These are phyloP conservation scores for Drosophila mulleri DNA, from an alignment of 2,888 invertebrate genomes.

Conservation along the genomic window DNA sequence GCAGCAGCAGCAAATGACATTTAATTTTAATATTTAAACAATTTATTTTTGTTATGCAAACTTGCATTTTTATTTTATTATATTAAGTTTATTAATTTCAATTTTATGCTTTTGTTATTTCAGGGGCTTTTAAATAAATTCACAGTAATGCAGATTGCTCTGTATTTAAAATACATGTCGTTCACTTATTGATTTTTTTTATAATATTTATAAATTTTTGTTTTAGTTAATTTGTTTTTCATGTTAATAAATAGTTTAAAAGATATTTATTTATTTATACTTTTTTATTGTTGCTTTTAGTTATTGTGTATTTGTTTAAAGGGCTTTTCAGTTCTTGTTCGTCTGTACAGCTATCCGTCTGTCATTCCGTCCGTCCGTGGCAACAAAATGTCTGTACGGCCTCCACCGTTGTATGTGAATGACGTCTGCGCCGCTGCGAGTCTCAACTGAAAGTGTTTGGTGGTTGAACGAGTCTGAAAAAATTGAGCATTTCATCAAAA, in stretches of 20 bases:
- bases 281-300: background rate
- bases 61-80: background rate
- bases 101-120: background rate
- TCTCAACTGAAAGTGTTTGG: slow-evolving; percentile 74
- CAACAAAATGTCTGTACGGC: slow-evolving; percentile 20
- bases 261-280: background rate
- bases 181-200: background rate
- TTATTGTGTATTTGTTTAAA: background rate
- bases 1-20: background rate
- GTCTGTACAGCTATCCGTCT: background rate
- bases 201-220: background rate
- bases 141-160: background rate
- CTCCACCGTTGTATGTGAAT: slow-evolving; percentile 43
- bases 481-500: slow-evolving; percentile 61
- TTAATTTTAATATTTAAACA: background rate
- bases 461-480: slow-evolving; percentile 72
- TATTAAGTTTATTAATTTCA: background rate
- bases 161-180: background rate
- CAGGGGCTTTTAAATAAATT: background rate
- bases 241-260: background rate
- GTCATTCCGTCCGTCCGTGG: slow-evolving; percentile 6
- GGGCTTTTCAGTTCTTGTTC: background rate
- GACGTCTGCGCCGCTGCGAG: slow-evolving; percentile 79
- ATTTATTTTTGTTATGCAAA: background rate
- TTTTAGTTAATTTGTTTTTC: background rate